Evolutionary conservation across 1,140 invertebrate species (phyloP), one percentile per base, ranked within the genome.

Genomic region (Dufourea novaeangliae): DNA sequence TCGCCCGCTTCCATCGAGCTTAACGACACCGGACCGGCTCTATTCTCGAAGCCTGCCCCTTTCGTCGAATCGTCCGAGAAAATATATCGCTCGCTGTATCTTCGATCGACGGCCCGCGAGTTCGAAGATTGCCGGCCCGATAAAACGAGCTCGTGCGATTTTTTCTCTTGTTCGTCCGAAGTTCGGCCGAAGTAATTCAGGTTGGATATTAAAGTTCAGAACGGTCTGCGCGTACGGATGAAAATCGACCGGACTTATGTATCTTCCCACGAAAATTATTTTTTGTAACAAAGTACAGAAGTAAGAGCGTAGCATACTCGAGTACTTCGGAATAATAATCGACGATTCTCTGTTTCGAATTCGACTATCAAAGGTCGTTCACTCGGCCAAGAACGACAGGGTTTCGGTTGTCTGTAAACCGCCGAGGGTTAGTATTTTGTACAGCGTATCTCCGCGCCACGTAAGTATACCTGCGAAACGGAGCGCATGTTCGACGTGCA

Each of bases 401-500:
- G 22, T 50, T n/a, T n/a, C n/a, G n/a, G n/a, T n/a, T 20, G 25
- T 8, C 0, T 5, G 10, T 17, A 12, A 29, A 41, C 14, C 56
- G 17, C 2, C 5, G 27, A n/a, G 6, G 66, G 8, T 10, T 12
- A n/a, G n/a, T n/a, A n/a, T 14, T 59, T 34, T 3, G 14, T 22
- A 34, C n/a, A 27, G 50, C 37, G 5, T 39, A 14, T 72, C 20
- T 22, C 66, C 20, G 10, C 17, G 2, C 14, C 32, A 34, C 39
- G 39, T 59, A 74, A 74, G 62, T 66, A 61, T 22, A 44, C 25
- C 10, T 46, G 50, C 17, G 29, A 14, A 8, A 44, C 50, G 44
- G 27, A 11, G 56, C 46, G 64, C 73, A 75, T 75, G 72, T 57
- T 61, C 61, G 46, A 54, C 57, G 20, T 63, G 70, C 57, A 72